Base-by-base conservation (phyloP, 2,888 invertebrate species). In the Autographa pulchrina region DNA sequence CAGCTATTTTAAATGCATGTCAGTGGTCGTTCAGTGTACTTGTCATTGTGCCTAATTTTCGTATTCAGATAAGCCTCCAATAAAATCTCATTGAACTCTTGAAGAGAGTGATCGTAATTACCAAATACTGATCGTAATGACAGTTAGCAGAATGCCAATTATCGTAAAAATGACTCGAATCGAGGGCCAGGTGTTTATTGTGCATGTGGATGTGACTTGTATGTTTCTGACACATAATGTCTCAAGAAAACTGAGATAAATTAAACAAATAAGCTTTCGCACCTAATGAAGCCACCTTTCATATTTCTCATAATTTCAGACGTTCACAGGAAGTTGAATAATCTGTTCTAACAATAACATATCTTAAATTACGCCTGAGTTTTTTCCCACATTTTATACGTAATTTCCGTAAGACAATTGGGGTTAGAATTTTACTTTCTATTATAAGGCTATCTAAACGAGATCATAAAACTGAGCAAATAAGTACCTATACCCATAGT, bases 381-480 rank as follows among this genome's bases (percentile, higher is more conserved):
- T 65, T 74, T 82, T 84, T 82, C 82, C 70, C 82, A 84, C 62
- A 70, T 67, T 73, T 71, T 25, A 66, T 67, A 68, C 62, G 67
- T 74, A 81, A 81, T 68, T 68, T 70, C 72, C 72, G 65, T 38
- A 62, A 80, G 67, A 73, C 60, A 78, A 71, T 83, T 74, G 62
- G 32, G 32, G 58, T 72, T n/a, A 61, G 38, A 48, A 60, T 32
- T 68, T 70, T 20, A 80, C 84, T 81, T 81, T 83, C 81, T 68
- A 80, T 41, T 52, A 43, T 54, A 70, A 72, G 70, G 65, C 56
- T 74, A 35, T 72, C 59, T 9, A 13, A n/a, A 20, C 56, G 48
- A 65, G 70, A 70, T 62, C 67, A 52, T 70, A 61, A 61, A 64
- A 48, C 6, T 48, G 6, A n/a, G n/a, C n/a, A n/a, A 48, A 25